A percentile compares a stretch with the other conserved stretches of the same genome.
Evolutionary conservation across 2,797 vertebrate genomes (phyloP).

Genomic region (Gambelia wislizenii): DNA sequence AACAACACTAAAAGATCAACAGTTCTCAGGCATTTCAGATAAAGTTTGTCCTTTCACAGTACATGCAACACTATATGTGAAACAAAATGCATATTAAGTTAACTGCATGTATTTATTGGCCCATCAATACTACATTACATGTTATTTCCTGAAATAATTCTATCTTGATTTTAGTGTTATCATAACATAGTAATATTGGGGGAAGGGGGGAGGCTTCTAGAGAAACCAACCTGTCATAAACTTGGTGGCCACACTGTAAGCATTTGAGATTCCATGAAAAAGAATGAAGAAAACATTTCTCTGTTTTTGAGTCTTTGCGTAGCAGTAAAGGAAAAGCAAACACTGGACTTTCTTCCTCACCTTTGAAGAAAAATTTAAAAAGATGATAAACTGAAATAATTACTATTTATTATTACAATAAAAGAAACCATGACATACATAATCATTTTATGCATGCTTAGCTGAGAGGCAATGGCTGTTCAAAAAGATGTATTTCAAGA

Average conservation of each 20-base stretch:
- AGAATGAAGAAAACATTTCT: conserved; percentile 84
- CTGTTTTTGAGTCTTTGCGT: conserved; percentile 77
- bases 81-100: neutral
- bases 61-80: neutral
- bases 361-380: conserved; percentile 76
- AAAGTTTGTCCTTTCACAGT: neutral
- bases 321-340: conserved; percentile 91
- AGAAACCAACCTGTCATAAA: conserved; percentile 81
- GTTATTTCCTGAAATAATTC: conserved; percentile 21
- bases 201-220: neutral
- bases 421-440: neutral
- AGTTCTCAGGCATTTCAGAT: neutral
- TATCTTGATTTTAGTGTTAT: neutral
- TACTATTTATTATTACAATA: neutral
- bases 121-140: neutral
- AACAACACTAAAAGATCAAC: neutral
- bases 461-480: neutral
- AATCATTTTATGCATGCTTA: neutral
- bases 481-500: neutral
- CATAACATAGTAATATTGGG: neutral
- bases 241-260: conserved; percentile 80
- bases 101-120: neutral
- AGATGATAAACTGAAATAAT: neutral
- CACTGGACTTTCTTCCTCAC: conserved; percentile 87
- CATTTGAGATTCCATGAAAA: conserved; percentile 90